phyloP scores from a whole-genome alignment of 2,113 vertebrate species.

The Nannospalax galili region DNA sequence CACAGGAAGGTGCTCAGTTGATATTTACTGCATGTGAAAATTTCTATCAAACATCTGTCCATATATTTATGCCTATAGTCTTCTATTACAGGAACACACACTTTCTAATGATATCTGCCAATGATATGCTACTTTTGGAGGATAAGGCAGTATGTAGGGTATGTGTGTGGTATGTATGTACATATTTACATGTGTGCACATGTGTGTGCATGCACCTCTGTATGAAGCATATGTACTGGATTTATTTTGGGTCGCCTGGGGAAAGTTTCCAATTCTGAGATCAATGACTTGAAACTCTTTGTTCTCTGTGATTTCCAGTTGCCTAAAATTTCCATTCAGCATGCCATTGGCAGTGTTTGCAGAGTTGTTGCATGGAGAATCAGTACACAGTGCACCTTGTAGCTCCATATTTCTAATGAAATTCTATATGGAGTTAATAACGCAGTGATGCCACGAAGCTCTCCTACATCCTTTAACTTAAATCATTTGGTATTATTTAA shows the following conservation, averaged over 20 bases:
- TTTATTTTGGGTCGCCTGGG: constrained; percentile 52
- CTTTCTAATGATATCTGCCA: background rate
- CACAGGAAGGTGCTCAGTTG: background rate
- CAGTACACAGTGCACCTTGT: background rate
- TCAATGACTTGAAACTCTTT: constrained; percentile 63
- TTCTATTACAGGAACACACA: background rate
- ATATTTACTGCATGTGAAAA: constrained; percentile 12
- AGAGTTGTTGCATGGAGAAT: background rate
- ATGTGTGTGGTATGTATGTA: background rate
- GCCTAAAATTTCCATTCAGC: background rate
- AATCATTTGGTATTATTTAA: constrained; percentile 34
- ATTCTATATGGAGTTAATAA: constrained; percentile 13
- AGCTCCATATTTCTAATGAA: background rate
- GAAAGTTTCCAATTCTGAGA: constrained; percentile 68
- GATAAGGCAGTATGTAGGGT: background rate
- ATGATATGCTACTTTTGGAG: background rate
- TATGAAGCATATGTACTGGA: background rate
- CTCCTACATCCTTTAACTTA: background rate
- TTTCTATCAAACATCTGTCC: background rate
- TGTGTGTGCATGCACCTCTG: background rate
- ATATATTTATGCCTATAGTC: background rate
- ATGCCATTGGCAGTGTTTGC: background rate
- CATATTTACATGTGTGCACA: background rate
- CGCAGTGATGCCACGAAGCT: background rate
- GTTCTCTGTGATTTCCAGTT: constrained; percentile 51